A percentile compares a stretch with the other conserved stretches of the same genome.
phyloP scores from a whole-genome alignment of 2,113 vertebrate species.

The Tyto alba region DNA sequence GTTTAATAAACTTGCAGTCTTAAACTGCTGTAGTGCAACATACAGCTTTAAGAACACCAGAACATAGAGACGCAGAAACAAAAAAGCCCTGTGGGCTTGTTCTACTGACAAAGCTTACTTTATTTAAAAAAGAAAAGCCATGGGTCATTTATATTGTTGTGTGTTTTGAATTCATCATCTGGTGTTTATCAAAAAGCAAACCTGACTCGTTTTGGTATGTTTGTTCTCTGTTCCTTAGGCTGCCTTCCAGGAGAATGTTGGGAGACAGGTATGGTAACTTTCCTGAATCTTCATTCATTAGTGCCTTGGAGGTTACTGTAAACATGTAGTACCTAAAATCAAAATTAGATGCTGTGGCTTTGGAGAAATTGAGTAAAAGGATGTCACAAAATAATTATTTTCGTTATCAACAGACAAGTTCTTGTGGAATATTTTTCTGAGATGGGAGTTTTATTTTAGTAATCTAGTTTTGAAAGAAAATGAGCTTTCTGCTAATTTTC shows the following conservation, averaged over 20 bases:
- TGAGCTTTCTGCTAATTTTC: neutral
- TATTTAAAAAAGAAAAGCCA: conserved; percentile 69
- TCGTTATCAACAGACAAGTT: neutral
- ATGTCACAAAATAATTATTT: neutral
- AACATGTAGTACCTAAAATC: neutral
- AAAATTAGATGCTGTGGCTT: neutral
- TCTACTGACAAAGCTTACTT: conserved; percentile 60
- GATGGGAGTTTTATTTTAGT: neutral
- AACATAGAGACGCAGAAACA: conserved; percentile 4
- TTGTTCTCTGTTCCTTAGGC: conserved; percentile 81
- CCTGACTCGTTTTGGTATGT: conserved; percentile 67
- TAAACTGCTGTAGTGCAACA: neutral
- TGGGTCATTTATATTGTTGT: conserved; percentile 68
- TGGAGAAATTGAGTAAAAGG: neutral
- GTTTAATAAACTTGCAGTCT: conserved; percentile 36
- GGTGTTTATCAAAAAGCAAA: conserved; percentile 65
- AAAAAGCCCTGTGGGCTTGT: conserved; percentile 38
- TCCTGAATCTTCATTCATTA: conserved; percentile 42
- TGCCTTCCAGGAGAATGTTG: conserved; percentile 99
- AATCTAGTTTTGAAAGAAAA: neutral
- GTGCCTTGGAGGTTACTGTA: conserved; percentile 28
- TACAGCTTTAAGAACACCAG: conserved; percentile 7
- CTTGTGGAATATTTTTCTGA: neutral
- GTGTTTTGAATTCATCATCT: conserved; percentile 65
- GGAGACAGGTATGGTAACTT: conserved; percentile 90